Evolutionary conservation across 2,888 invertebrate species (phyloP).

Genomic region (Lochmaea capreae): DNA sequence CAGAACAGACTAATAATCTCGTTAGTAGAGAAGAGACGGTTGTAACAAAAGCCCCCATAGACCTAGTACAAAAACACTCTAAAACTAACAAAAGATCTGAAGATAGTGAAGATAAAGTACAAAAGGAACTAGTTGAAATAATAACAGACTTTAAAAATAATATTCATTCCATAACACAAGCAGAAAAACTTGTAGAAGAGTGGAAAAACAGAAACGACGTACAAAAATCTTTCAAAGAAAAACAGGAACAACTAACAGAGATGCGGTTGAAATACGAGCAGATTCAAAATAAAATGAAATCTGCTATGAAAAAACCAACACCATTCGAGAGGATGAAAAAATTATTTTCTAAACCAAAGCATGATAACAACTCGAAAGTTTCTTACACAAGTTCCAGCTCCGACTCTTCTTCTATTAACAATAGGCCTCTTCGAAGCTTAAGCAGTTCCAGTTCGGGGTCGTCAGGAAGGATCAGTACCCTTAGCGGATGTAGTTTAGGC

Average conservation of each 20-base stretch:
- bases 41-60: constrained; percentile 3
- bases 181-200: constrained; percentile 85
- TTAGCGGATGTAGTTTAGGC: constrained; percentile 83
- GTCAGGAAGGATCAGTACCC: constrained; percentile 84
- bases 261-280: constrained; percentile 82
- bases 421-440: constrained; percentile 76
- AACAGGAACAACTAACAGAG: constrained; percentile 83
- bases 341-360: constrained; percentile 50
- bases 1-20: constrained; percentile 19
- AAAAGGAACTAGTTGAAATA: constrained; percentile 87
- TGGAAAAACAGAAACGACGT: constrained; percentile 91
- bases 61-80: constrained; percentile 31
- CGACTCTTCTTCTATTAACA: constrained; percentile 52
- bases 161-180: constrained; percentile 85
- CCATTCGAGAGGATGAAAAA: constrained; percentile 79
- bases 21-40: constrained; percentile 50
- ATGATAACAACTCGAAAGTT: constrained; percentile 49
- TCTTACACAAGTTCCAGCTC: constrained; percentile 38
- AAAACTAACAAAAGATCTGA: constrained; percentile 55
- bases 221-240: constrained; percentile 86
- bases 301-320: constrained; percentile 80
- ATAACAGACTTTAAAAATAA: constrained; percentile 92
- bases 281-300: constrained; percentile 82
- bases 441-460: constrained; percentile 80
- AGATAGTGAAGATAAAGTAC: constrained; percentile 68